A percentile compares a stretch with the other conserved stretches of the same genome.
Evolutionary conservation across 2,888 invertebrate species (phyloP).

Genomic region (Metacarcinus magister): DNA sequence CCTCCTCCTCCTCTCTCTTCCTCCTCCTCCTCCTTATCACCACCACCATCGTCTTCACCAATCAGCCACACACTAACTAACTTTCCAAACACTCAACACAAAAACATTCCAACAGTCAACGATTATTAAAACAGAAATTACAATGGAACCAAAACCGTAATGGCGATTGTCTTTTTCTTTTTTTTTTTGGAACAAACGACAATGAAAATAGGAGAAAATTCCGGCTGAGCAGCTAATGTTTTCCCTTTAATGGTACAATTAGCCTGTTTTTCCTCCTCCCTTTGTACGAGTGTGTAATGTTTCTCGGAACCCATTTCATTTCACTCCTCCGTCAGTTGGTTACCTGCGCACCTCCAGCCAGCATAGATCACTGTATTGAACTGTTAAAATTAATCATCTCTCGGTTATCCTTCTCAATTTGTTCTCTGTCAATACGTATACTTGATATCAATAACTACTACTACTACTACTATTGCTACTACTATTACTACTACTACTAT

Average conservation of each 20-base stretch:
- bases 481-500: background rate
- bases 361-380: background rate
- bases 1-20: background rate
- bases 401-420: background rate
- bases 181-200: background rate
- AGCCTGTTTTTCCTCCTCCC: background rate
- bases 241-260: slow-evolving; percentile 16
- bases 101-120: background rate
- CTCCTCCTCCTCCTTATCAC: slow-evolving; percentile 40
- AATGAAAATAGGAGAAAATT: background rate
- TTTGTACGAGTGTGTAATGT: background rate
- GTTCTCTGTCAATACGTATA: background rate
- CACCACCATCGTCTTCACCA: background rate
- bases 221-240: background rate
- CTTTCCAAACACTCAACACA: background rate
- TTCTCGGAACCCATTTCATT: background rate
- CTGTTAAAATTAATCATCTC: background rate
- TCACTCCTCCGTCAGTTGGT: background rate
- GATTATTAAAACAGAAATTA: background rate
- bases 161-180: background rate
- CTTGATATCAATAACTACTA: background rate
- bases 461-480: background rate
- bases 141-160: background rate
- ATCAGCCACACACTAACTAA: background rate
- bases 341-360: background rate